These are phyloP conservation scores for Arrhamphus sclerolepis DNA, from an alignment of 2,797 vertebrate genomes.

Conservation along the genomic window DNA sequence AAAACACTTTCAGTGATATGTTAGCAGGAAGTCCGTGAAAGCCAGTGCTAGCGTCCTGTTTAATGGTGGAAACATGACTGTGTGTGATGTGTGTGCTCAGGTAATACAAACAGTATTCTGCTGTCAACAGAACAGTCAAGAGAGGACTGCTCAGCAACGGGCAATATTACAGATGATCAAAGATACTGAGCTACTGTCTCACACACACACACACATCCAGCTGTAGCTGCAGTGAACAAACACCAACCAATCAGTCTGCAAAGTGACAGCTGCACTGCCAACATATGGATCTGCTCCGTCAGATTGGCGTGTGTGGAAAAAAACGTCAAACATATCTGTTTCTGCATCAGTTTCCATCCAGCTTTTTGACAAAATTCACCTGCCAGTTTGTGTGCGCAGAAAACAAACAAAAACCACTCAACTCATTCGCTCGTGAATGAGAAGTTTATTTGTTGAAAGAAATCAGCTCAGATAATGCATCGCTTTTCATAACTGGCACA, in stretches of 20 bases:
- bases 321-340: slow-evolving; percentile 22
- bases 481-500: slow-evolving; percentile 12
- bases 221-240: slow-evolving; percentile 15
- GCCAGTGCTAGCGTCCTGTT: background rate
- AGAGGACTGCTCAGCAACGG: slow-evolving; percentile 52
- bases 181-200: slow-evolving; percentile 42
- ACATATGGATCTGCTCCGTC: slow-evolving; percentile 54
- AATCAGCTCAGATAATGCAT: slow-evolving; percentile 1
- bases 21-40: too few species aligned
- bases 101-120: slow-evolving; percentile 25
- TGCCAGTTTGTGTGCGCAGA: background rate
- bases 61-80: background rate
- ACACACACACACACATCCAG: slow-evolving; percentile 13
- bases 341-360: slow-evolving; percentile 12
- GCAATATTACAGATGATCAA: slow-evolving; percentile 54
- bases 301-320: slow-evolving; percentile 52
- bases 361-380: slow-evolving; percentile 27
- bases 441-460: slow-evolving; percentile 32
- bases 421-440: background rate
- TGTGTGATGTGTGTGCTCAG: slow-evolving; percentile 5
- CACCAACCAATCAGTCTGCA: slow-evolving; percentile 33
- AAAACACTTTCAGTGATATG: too few species aligned
- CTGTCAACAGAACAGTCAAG: slow-evolving; percentile 39
- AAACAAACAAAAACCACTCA: background rate
- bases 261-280: slow-evolving; percentile 43